phyloP scores from a whole-genome alignment of 2,113 vertebrate species.

The Periophthalmus modestus region DNA sequence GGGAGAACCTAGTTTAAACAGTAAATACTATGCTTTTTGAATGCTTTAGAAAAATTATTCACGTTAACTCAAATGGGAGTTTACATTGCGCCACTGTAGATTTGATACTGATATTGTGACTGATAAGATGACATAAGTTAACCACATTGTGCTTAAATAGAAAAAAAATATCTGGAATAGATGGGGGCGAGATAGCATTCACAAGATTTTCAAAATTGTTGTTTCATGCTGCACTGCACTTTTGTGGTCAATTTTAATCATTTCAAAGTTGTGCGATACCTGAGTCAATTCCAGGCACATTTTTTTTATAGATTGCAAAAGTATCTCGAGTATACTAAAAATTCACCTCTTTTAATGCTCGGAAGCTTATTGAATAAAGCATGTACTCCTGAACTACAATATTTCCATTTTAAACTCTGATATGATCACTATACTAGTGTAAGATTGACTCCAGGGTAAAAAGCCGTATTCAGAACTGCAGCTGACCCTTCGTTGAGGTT shows the following conservation, averaged over 20 bases:
- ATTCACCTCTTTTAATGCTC: neutral
- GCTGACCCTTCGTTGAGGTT: neutral
- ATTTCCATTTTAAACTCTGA: neutral
- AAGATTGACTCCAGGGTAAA: neutral
- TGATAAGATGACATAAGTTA: neutral
- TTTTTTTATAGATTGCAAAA: too few species aligned
- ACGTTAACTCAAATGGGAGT: neutral
- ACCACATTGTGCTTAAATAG: too few species aligned
- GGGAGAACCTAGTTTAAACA: neutral
- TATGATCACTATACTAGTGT: neutral
- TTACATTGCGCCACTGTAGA: neutral
- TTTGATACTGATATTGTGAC: too few species aligned
- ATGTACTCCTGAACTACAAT: neutral
- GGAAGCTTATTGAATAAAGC: neutral
- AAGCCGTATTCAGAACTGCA: conserved; percentile 2
- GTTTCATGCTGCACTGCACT: neutral
- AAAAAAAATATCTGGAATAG: too few species aligned
- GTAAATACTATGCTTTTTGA: neutral
- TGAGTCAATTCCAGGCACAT: neutral
- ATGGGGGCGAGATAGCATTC: too few species aligned
- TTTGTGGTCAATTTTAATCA: neutral
- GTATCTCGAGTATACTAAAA: neutral
- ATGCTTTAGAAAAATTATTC: neutral
- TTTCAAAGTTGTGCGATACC: neutral
- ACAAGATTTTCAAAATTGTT: too few species aligned